phyloP scores from a whole-genome alignment of 1,140 invertebrate genomes.

The Calephelis nemesis region DNA sequence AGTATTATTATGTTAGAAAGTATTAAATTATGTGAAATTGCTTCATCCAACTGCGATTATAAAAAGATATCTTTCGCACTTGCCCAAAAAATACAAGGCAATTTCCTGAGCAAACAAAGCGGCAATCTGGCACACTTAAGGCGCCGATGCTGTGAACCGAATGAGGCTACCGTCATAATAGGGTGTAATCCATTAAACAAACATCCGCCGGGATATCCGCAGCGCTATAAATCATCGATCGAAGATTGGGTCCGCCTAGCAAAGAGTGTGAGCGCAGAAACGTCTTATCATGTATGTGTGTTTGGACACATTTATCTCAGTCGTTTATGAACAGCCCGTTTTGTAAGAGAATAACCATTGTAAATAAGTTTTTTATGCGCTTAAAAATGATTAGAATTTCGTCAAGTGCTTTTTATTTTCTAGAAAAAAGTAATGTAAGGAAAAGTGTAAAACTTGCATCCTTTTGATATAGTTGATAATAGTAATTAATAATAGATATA shows the following conservation, averaged over 20 bases:
- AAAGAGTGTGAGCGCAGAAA: slow-evolving; percentile 33
- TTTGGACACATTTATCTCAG: not conserved
- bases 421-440: no score
- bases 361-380: no score
- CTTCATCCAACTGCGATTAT: not conserved
- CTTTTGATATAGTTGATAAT: no score
- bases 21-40: not conserved
- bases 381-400: no score
- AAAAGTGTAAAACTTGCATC: no score
- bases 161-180: slow-evolving; percentile 49
- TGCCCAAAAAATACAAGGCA: not conserved
- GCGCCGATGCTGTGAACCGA: slow-evolving; percentile 33
- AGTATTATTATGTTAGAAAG: slow-evolving; percentile 14
- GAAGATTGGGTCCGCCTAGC: slow-evolving; percentile 48
- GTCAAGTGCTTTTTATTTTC: no score
- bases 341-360: not conserved
- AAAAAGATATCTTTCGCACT: slow-evolving; percentile 32
- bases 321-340: not conserved
- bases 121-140: slow-evolving; percentile 33
- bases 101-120: slow-evolving; percentile 24
- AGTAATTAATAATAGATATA: no score
- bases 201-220: slow-evolving; percentile 56
- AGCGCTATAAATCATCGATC: slow-evolving; percentile 58
- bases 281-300: not conserved
- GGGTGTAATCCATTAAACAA: slow-evolving; percentile 65